Base-by-base conservation (phyloP, 2,888 invertebrate genomes). In the Pandemis corylana region DNA sequence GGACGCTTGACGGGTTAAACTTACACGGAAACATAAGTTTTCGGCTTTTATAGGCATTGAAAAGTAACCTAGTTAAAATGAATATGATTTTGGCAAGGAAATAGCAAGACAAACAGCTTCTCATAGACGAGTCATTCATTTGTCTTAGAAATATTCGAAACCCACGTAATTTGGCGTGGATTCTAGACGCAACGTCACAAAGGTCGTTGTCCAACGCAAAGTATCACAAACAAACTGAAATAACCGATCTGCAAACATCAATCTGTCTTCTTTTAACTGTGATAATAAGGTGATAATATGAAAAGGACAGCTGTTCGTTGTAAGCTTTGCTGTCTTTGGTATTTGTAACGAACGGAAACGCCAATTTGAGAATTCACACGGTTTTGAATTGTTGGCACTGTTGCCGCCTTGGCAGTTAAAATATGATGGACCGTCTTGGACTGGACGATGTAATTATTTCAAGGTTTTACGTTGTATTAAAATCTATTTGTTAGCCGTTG, bases 201-300 rank as follows among this genome's bases (percentile, higher is more conserved):
- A 85, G 90, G 89, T 91, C 91, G 89, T 86, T 86, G 90, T 81
- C 85, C 91, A 78, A 77, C 82, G 84, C 85, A 80, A 87, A 86
- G 88, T 87, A 87, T 84, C 83, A 81, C 87, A 88, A 36, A 68
- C 89, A 87, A 87, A 84, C 83, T 80, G 56, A 42, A 68, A 42
- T 53, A 53, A 7, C 36, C 15, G 56, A 44, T 46, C 12, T 0
- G 49, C 41, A 56, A 67, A 68, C 28, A 28, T 59, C 59, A 59
- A 44, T 13, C 20, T 59, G 20, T 67, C 67, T n/a, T 53, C 28
- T 53, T 67, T 59, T 12, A 59, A 59, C 28, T 12, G 2, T 36
- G 28, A 36, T 36, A 36, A 28, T 4, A 0, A 12, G 28, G 7
- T 36, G 28, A 36, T 36, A 36, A 59, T 28, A 28, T 20, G 28